phyloP scores from a whole-genome alignment of 2,797 vertebrate species.

The Carcharodon carcharias region DNA sequence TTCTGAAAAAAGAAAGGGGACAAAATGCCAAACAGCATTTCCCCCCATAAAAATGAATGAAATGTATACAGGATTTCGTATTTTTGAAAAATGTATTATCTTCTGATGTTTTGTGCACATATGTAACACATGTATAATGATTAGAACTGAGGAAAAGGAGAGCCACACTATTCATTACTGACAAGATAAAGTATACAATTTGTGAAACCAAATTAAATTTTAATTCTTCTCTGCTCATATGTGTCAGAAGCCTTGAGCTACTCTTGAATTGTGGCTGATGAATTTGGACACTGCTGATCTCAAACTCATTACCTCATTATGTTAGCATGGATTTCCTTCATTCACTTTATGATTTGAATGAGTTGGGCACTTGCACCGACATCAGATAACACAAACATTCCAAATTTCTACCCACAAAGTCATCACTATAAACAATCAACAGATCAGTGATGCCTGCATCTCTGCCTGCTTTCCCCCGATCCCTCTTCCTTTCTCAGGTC shows the following conservation, averaged over 20 bases:
- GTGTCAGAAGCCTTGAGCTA: constrained; percentile 1
- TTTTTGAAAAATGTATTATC: neutral
- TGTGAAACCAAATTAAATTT: constrained; percentile 4
- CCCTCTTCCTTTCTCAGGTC: neutral
- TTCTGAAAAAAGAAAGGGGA: neutral
- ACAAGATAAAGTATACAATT: constrained; percentile 10
- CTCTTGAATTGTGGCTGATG: constrained; percentile 10
- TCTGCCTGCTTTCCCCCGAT: neutral
- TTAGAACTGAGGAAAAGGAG: neutral
- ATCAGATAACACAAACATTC: neutral
- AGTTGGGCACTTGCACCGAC: neutral
- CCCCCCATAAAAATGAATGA: neutral
- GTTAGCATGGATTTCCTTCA: neutral
- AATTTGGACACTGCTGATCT: neutral
- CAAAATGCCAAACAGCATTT: neutral
- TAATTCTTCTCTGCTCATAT: constrained; percentile 18
- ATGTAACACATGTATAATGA: neutral
- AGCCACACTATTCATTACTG: neutral
- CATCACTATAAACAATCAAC: neutral
- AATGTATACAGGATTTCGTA: neutral
- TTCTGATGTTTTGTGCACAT: neutral
- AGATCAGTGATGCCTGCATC: neutral
- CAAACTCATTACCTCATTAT: constrained; percentile 21
- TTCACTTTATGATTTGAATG: neutral
- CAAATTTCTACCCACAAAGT: neutral